Base-by-base conservation (phyloP, 2,888 invertebrate species). In the Thereva nobilitata region DNA sequence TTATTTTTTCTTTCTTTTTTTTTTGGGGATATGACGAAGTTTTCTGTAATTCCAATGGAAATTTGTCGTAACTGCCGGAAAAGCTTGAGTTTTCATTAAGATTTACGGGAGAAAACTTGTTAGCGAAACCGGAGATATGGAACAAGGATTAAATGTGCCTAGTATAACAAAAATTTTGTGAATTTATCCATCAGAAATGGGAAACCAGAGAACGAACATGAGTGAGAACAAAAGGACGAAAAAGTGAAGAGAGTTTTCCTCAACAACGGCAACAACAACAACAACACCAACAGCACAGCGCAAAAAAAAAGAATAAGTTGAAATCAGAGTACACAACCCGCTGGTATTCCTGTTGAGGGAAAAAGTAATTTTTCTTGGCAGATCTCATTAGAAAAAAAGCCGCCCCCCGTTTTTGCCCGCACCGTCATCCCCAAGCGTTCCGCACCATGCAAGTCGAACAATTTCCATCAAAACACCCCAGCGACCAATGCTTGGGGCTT, bases 351-450 rank as follows among this genome's bases (percentile, higher is more conserved):
- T 45, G 37, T 42, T 12, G 23, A 12, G 12, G 10, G 47, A 12
- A 47, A 9, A 59, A 59, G 57, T 59, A 37, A 59, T 47, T 59
- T 59, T 47, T 59, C 47, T 35, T 34, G 47, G 9, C 45, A 42
- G 47, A 59, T 41, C 57, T 59, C 57, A 59, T 59, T 59, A 59
- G 47, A 59, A 59, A 59, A 59, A 59, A 59, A 57, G 38, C 38
- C 47, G 45, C 47, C 38, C 47, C 47, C 7, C n/a, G n/a, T n/a
- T n/a, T n/a, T n/a, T n/a, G n/a, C n/a, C 35, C 38, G 37, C 53
- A 23, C 7, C 38, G 9, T 10, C 53, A 5, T 2, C 40, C n/a
- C 57, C 47, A 37, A 23, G 7, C 37, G 44, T 47, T 37, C 37
- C 10, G 38, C 23, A 23, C 23, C 23, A 23, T 23, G 23, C 23